A percentile compares a stretch with the other conserved stretches of the same genome.
These are phyloP conservation scores for Lithophane leautieri DNA, from an alignment of 2,888 invertebrate genomes.

Conservation along the genomic window DNA sequence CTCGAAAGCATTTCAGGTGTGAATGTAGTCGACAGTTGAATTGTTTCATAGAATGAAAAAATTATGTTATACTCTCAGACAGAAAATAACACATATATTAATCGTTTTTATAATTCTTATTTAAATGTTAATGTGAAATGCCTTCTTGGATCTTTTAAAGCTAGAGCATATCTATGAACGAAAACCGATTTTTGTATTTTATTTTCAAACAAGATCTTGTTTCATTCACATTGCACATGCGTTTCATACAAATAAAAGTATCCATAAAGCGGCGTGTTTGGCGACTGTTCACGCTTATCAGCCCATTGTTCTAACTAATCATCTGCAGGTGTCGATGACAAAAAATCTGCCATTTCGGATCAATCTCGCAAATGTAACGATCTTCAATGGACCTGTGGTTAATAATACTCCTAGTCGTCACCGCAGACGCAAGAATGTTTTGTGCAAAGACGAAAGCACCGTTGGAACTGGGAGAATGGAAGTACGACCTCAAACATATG, in stretches of 20 bases:
- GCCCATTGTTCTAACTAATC: slow-evolving; percentile 53
- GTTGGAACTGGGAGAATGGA: slow-evolving; percentile 81
- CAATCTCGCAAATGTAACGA: slow-evolving; percentile 53
- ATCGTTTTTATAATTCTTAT: background rate
- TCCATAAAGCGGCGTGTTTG: background rate
- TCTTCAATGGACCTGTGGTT: slow-evolving; percentile 67
- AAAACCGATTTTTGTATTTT: background rate
- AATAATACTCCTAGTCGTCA: slow-evolving; percentile 54
- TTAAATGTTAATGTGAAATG: background rate
- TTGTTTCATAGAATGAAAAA: background rate
- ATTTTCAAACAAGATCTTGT: background rate
- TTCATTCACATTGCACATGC: background rate
- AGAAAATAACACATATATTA: no score
- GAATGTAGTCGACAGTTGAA: background rate
- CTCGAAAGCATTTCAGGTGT: background rate
- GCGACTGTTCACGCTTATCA: slow-evolving; percentile 51
- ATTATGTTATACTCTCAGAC: background rate
- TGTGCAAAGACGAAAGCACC: slow-evolving; percentile 79
- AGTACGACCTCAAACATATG: slow-evolving; percentile 73
- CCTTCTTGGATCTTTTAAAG: background rate
- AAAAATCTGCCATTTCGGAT: slow-evolving; percentile 17
- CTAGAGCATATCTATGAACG: background rate
- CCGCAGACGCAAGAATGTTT: slow-evolving; percentile 68
- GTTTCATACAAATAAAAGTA: slow-evolving; percentile 43
- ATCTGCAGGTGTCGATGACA: slow-evolving; percentile 36